A percentile compares a stretch with the other conserved stretches of the same genome.
phyloP scores from a whole-genome alignment of 2,797 vertebrate species.

The Nasua narica region DNA sequence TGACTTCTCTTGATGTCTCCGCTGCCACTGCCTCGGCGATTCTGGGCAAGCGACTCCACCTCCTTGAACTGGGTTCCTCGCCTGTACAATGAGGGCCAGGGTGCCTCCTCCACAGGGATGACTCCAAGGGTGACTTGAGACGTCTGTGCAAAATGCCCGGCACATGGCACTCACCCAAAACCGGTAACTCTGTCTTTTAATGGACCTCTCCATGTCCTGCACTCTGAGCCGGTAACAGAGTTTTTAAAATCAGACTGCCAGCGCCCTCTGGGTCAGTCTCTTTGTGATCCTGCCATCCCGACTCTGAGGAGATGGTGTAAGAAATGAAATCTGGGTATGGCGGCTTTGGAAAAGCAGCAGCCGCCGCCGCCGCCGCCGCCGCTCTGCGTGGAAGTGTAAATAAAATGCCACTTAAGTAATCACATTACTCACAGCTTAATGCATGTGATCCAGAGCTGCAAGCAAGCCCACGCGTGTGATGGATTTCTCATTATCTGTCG shows the following conservation, averaged over 20 bases:
- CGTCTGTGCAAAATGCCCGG: background rate
- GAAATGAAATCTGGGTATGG: constrained; percentile 39
- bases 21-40: background rate
- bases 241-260: background rate
- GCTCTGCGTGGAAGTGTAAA: constrained; percentile 57
- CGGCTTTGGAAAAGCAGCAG: constrained; percentile 32
- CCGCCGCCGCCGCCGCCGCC: background rate
- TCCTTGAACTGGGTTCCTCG: background rate
- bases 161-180: background rate
- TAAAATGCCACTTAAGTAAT: constrained; percentile 70
- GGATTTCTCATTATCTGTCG: constrained; percentile 66
- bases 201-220: background rate
- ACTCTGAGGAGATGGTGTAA: constrained; percentile 16
- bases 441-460: background rate
- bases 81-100: background rate
- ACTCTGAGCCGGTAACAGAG: background rate
- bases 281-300: constrained; percentile 4
- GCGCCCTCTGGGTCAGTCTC: background rate
- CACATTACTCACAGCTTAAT: constrained; percentile 64
- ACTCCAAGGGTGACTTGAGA: background rate
- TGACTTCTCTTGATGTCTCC: background rate
- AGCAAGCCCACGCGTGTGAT: background rate
- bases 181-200: background rate
- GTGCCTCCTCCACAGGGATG: background rate
- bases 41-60: background rate